phyloP scores from a whole-genome alignment of 2,888 invertebrate species.

The Aquatica leii region DNA sequence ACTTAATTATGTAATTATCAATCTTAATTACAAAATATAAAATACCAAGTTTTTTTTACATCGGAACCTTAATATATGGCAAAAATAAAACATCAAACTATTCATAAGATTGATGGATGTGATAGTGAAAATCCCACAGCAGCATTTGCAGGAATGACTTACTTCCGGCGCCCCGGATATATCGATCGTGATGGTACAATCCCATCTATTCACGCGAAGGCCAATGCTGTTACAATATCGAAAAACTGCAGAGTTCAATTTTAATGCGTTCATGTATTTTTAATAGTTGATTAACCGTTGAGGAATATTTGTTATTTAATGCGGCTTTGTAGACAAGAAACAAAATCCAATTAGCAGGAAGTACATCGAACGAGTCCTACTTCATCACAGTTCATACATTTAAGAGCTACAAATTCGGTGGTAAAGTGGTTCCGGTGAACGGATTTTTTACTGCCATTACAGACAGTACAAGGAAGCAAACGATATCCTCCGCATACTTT shows the following conservation, averaged over 20 bases:
- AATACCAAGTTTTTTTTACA: constrained; percentile 1
- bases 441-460: constrained; percentile 97
- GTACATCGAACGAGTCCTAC: constrained; percentile 91
- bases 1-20: neutral
- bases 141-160: constrained; percentile 33
- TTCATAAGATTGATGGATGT: constrained; percentile 28
- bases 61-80: constrained; percentile 34
- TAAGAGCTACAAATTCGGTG: constrained; percentile 90
- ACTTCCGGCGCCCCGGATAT: constrained; percentile 41
- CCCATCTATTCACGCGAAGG: constrained; percentile 23
- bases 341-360: constrained; percentile 68
- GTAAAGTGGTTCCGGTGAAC: constrained; percentile 94
- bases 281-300: no score
- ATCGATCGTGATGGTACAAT: constrained; percentile 36
- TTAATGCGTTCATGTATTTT: no score
- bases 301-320: no score
- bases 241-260: neutral
- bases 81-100: constrained; percentile 17
- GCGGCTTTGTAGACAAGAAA: no score
- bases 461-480: constrained; percentile 87
- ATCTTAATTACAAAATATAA: neutral
- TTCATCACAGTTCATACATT: constrained; percentile 96
- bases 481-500: constrained; percentile 92
- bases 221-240: constrained; percentile 12
- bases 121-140: constrained; percentile 25